Percentiles rank a stretch among this genome's conserved stretches.
Conservation (phyloP, 2,797 vertebrate genomes). For the Oophaga sylvatica region DNA sequence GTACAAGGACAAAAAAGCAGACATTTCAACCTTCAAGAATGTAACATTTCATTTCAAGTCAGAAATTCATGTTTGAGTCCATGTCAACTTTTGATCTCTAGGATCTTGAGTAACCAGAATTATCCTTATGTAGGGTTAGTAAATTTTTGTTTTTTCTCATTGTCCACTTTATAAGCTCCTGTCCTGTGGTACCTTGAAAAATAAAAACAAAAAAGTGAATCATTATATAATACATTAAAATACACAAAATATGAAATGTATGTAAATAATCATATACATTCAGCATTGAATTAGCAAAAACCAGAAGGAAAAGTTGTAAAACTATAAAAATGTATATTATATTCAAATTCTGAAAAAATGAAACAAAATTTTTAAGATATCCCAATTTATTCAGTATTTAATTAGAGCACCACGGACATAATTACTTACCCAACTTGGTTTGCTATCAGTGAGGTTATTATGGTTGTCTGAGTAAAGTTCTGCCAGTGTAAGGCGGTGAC, state of each 20-base stretch:
- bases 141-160: conserved; percentile 94
- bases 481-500: no score
- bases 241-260: background rate
- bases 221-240: background rate
- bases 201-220: background rate
- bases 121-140: conserved; percentile 76
- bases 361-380: no score
- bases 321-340: no score
- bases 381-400: no score
- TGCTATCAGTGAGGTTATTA: no score
- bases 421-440: no score
- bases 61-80: background rate
- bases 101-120: background rate
- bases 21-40: background rate
- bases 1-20: background rate
- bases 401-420: no score
- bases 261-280: no score
- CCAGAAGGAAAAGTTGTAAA: no score
- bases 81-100: background rate
- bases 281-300: no score
- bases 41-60: background rate
- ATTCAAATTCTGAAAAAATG: no score
- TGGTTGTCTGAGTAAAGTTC: no score
- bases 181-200: conserved; percentile 90
- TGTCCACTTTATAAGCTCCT: conserved; percentile 93